Conservation (phyloP, 2,888 invertebrate species). For the Cephus rjabovi region DNA sequence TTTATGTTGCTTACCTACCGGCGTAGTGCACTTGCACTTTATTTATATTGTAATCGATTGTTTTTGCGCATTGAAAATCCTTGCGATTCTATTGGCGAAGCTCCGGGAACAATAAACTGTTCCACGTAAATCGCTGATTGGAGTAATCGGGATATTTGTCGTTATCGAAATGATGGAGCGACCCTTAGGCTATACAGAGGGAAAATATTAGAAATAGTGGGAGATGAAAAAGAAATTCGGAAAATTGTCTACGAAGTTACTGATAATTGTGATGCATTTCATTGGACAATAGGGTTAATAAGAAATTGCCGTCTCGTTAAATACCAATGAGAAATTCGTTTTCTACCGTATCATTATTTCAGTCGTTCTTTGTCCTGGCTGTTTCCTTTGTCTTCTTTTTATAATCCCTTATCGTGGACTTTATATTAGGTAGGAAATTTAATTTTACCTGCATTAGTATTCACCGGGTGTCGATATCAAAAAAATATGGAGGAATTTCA, state of each 20-base stretch:
- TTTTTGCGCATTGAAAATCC: neutral
- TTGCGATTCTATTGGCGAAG: neutral
- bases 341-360: neutral
- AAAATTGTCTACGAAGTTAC: neutral
- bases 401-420: neutral
- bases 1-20: neutral
- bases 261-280: neutral
- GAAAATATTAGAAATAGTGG: neutral
- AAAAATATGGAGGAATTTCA: constrained; percentile 30
- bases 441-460: constrained; percentile 27
- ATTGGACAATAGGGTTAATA: constrained; percentile 17
- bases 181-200: neutral
- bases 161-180: neutral
- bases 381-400: neutral
- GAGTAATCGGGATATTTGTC: neutral
- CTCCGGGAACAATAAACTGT: neutral
- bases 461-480: constrained; percentile 29
- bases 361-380: neutral
- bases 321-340: neutral
- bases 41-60: neutral
- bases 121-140: neutral
- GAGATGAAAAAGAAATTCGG: neutral
- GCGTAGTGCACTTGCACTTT: neutral
- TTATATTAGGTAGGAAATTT: constrained; percentile 38
- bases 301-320: constrained; percentile 12